Conservation (phyloP, 2,797 vertebrate species). For the Lophius americanus region DNA sequence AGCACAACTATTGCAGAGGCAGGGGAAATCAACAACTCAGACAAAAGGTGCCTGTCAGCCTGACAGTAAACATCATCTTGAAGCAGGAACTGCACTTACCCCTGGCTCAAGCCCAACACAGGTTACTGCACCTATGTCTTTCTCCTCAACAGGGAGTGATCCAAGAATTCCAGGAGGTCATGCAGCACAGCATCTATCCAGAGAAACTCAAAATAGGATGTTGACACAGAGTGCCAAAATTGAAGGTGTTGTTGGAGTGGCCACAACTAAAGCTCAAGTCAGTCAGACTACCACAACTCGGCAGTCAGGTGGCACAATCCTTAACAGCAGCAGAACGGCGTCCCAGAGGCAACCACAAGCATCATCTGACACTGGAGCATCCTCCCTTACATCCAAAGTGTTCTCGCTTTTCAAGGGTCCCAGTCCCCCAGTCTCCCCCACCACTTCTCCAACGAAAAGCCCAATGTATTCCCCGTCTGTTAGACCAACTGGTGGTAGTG, state of each 20-base stretch:
- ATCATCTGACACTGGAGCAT: conserved; percentile 71
- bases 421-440: conserved; percentile 90
- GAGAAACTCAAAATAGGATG: conserved; percentile 89
- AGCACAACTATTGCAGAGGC: conserved; percentile 94
- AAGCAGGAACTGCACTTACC: conserved; percentile 88
- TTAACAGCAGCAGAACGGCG: conserved; percentile 61
- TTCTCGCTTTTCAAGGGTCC: conserved; percentile 90
- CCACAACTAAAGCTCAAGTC: conserved; percentile 75
- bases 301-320: conserved; percentile 65
- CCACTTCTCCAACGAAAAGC: conserved; percentile 89
- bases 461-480: conserved; percentile 81
- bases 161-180: conserved; percentile 88
- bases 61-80: conserved; percentile 87
- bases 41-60: conserved; percentile 58
- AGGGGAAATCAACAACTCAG: conserved; percentile 70
- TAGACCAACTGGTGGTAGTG: conserved; percentile 52
- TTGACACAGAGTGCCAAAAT: conserved; percentile 86
- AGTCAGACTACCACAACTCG: conserved; percentile 73
- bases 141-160: conserved; percentile 82
- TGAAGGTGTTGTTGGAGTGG: conserved; percentile 78
- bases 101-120: conserved; percentile 98
- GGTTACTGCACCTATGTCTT: conserved; percentile 90
- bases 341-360: conserved; percentile 74
- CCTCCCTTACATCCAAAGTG: conserved; percentile 81
- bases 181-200: conserved; percentile 94